Base-by-base conservation (phyloP, 2,888 invertebrate species). In the Volucella inanis region DNA sequence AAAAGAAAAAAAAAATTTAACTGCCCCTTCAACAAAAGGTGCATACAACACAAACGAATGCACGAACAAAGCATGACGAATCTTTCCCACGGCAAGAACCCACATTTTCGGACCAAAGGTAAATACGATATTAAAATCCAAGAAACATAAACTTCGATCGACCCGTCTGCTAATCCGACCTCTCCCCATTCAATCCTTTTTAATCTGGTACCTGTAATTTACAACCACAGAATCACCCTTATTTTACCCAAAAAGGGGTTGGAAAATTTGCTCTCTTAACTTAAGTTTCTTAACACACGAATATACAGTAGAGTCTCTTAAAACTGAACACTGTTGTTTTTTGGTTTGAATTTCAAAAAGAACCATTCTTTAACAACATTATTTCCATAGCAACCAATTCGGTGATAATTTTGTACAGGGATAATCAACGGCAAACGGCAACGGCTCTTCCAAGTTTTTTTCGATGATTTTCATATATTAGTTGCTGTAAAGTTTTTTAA, bases 161-260 rank as follows among this genome's bases (percentile, higher is more conserved):
- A 50, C 50, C 59, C 55, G 31, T 54, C 38, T 15, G 14, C 43
- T 70, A 78, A 76, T 65, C 57, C 52, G 11, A 45, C 59, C 61
- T 57, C 39, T 12, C 12, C 45, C 14, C 41, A 11, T 31, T 15
- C 52, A 55, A 54, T 54, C 22, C 41, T n/a, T 65, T 57, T 45
- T 75, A 70, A 64, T 70, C 75, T 43, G 9, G 43, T 62, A 62
- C 76, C 61, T 52, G 65, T 59, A 61, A 54, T 71, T 77, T 62
- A 50, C 61, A 61, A 61, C 82, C 77, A 10, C 76, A 81, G 18
- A 77, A 50, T 71, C 65, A 61, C 45, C 71, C 71, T 61, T 65
- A 57, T 65, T 47, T 74, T 61, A 6, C 6, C 3, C 15, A 68
- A 67, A 59, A 78, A 74, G 47, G 45, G 74, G 79, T 62, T 74